Evolutionary conservation across 2,113 vertebrate genomes (phyloP), one percentile per base, ranked within the genome.

Genomic region (Calyptomena viridis): DNA sequence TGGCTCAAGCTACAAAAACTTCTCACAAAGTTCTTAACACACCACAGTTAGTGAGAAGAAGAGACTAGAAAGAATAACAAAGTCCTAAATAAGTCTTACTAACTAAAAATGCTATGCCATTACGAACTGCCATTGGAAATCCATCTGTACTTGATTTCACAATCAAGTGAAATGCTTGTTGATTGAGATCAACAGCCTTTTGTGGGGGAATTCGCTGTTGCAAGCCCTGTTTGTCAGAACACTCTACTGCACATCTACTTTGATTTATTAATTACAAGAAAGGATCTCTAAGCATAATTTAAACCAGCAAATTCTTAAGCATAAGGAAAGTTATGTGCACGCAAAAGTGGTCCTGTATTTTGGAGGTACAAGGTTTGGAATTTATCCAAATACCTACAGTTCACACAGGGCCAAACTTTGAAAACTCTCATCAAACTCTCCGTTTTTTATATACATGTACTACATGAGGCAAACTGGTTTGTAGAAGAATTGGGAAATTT

Each of bases 381-480:
- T 42, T 76, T 71, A 64, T 66, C 39, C 2, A 1, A 55, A 59
- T 13, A 42, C 25, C 44, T 91, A 37, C 40, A 73, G 47, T 55
- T 89, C 27, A 67, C 24, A 56, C 13, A 24, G 24, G 37, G 9
- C 3, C 5, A 30, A 42, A 5, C 62, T 87, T 74, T 53, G 33
- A 77, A 66, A 81, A 83, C 31, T 71, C 39, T 14, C 3, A 23
- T 47, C 71, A 76, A 33, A 37, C 28, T 53, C 62, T n/a, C 10
- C 0, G 0, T 23, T 21, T 76, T 76, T 66, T 8, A 6, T 18
- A 33, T 31, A 31, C 0, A 0, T 47, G 33, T n/a, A 12, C 52
- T 71, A 21, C 47, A 5, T 39, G 66, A 87, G 42, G n/a, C 62
- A 68, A 44, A 20, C 9, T 35, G 25, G 28, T 73, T 69, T 49